Evolutionary conservation across 2,888 invertebrate species (phyloP).

Genomic region (Plagodis pulveraria): DNA sequence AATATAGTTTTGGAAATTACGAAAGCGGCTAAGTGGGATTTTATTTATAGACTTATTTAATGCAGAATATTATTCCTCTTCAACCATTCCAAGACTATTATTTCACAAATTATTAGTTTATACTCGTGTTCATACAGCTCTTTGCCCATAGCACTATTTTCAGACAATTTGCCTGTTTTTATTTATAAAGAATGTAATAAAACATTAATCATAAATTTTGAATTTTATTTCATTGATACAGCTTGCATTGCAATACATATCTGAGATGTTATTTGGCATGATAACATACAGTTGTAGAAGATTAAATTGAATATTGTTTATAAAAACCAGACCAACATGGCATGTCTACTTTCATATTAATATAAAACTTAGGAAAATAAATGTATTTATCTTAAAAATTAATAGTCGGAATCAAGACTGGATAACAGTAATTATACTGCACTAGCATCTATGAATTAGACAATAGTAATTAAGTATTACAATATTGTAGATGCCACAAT

Average conservation of each 20-base stretch:
- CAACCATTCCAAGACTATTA: no score
- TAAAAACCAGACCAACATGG: not conserved
- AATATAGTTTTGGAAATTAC: not conserved
- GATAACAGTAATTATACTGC: conserved; percentile 7
- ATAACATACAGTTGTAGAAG: not conserved
- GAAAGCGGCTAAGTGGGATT: no score
- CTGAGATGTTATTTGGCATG: not conserved
- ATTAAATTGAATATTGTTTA: not conserved
- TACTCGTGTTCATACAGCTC: no score
- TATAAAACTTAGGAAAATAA: conserved; percentile 20
- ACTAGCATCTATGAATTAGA: conserved; percentile 10
- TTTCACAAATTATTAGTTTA: no score
- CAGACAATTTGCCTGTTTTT: no score
- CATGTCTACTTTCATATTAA: not conserved
- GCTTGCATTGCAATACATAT: conserved; percentile 8
- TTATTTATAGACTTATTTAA: no score
- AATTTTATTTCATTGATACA: conserved; percentile 30
- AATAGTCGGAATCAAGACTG: conserved; percentile 33
- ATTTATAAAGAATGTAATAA: conserved; percentile 8
- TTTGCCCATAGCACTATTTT: no score
- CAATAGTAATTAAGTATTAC: not conserved
- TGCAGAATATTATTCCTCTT: no score
- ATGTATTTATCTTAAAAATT: conserved; percentile 28
- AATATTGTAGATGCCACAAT: conserved; percentile 21
- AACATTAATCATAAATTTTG: conserved; percentile 23